phyloP scores from a whole-genome alignment of 2,888 invertebrate genomes.

The Diploptera punctata region DNA sequence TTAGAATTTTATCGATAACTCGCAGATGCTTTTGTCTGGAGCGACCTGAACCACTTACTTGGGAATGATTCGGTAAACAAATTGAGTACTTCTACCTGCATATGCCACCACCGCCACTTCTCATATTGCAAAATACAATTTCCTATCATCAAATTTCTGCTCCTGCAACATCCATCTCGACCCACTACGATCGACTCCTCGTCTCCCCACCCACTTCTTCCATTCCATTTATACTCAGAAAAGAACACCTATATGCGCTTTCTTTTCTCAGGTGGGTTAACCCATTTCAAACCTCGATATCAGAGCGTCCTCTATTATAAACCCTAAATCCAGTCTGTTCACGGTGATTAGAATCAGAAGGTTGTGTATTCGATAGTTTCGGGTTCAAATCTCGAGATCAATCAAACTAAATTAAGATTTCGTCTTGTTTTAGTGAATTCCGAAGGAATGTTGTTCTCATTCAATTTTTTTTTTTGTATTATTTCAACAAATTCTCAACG shows the following conservation, averaged over 20 bases:
- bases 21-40: background rate
- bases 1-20: background rate
- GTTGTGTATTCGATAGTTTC: no score
- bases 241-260: background rate
- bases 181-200: background rate
- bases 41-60: constrained; percentile 16
- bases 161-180: constrained; percentile 20
- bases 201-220: background rate
- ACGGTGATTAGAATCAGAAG: no score
- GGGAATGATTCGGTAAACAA: constrained; percentile 25
- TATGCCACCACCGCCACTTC: background rate
- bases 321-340: no score
- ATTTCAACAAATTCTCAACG: no score
- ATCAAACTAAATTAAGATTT: no score
- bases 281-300: no score
- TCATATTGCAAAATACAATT: constrained; percentile 38
- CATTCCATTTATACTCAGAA: background rate
- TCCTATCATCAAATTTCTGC: constrained; percentile 40
- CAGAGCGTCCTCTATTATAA: no score
- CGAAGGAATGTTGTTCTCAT: no score
- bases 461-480: no score
- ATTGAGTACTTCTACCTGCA: background rate
- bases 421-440: no score
- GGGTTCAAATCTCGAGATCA: no score
- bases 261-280: background rate